Evolutionary conservation across 2,797 vertebrate genomes (phyloP), one percentile per base, ranked within the genome.

Genomic region (Basileuterus tristriatus): DNA sequence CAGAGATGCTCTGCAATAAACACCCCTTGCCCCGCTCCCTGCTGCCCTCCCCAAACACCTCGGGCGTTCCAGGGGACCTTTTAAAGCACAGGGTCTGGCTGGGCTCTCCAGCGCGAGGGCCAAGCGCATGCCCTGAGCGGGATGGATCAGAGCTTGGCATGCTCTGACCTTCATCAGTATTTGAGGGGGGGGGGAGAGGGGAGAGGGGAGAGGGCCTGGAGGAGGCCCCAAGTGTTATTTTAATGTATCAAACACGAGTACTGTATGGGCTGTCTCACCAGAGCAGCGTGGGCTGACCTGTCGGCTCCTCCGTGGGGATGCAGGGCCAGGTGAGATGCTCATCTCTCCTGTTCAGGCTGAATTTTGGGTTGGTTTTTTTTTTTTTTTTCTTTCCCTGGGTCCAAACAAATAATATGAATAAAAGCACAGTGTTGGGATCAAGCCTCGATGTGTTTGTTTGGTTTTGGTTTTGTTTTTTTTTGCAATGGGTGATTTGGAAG

Each of bases 371-470:
- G 10, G 2, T 44, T 44, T 46, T 46, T 41, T 6, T 8, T 17
- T 4, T 3, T 5, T 17, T 36, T 32, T 30, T 71, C 53, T 64
- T 15, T 0, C 82, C 75, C 55, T 67, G 96, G 92, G 94, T 89
- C 94, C 91, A 94, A 94, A 78, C 30, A 41, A 83, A 26, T 72
- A 22, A 8, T 89, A 83, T 29, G 75, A 97, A 96, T 96, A 96
- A 95, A 91, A 97, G 85, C 94, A 94, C 89, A 94, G 55, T 12
- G 30, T 53, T 44, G 67, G 83, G 72, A 68, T 2, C 0, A 15
- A 44, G 87, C n/a, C 26, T 84, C 3, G 0, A 10, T 11, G 12
- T 50, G 26, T 29, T 83, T 60, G 67, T 12, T 44, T 29, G 9
- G 16, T 8, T n/a, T 56, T 16, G 21, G 17, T 6, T 1, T 16